Percentiles rank a stretch among this genome's conserved stretches.
These are phyloP conservation scores for Lethrus apterus DNA, from an alignment of 1,140 invertebrate genomes.

Conservation along the genomic window DNA sequence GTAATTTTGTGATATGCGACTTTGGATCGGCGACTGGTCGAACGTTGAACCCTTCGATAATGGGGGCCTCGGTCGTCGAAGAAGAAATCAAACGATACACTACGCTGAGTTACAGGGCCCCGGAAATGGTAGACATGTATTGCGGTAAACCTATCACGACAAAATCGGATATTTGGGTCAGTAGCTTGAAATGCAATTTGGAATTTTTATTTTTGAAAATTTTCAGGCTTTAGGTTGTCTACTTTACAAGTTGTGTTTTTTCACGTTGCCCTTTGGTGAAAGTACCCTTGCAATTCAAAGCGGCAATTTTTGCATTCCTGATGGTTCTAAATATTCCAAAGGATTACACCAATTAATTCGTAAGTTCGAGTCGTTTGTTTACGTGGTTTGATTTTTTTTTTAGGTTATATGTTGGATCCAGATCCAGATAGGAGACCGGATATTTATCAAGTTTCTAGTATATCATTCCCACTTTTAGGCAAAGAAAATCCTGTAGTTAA, in stretches of 20 bases:
- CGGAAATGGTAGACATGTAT: slow-evolving; percentile 96
- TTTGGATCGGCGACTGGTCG: slow-evolving; percentile 80
- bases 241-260: slow-evolving; percentile 88
- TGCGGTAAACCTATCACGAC: slow-evolving; percentile 80
- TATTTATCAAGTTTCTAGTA: slow-evolving; percentile 79
- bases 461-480: slow-evolving; percentile 67
- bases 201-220: background rate
- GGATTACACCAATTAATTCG: slow-evolving; percentile 50
- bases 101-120: slow-evolving; percentile 85
- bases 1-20: slow-evolving; percentile 80
- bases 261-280: slow-evolving; percentile 88
- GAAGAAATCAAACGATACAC: slow-evolving; percentile 95
- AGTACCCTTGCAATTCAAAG: slow-evolving; percentile 89
- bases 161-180: slow-evolving; percentile 90
- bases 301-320: slow-evolving; percentile 82
- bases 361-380: slow-evolving; percentile 25
- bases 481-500: slow-evolving; percentile 77
- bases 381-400: slow-evolving; percentile 12
- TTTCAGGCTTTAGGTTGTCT: slow-evolving; percentile 80
- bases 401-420: slow-evolving; percentile 77
- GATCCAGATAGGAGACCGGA: slow-evolving; percentile 78
- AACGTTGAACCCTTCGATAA: slow-evolving; percentile 62
- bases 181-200: slow-evolving; percentile 9
- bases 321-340: slow-evolving; percentile 68
- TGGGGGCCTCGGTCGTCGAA: slow-evolving; percentile 68